Base-by-base conservation (phyloP, 2,797 vertebrate species). In the Cyprinella venusta region DNA sequence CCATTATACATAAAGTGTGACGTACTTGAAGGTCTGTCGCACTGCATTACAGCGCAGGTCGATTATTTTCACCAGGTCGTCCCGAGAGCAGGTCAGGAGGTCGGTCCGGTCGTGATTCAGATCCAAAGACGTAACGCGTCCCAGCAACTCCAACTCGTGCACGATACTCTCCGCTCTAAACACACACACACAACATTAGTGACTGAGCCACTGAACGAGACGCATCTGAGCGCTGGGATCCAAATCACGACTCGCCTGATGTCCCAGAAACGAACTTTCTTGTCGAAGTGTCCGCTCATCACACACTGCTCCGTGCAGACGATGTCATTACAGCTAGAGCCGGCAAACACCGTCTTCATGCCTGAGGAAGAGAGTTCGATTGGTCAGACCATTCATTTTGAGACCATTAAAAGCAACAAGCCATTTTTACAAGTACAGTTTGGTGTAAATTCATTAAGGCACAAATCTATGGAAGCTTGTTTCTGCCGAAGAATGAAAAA, bases 181-280 rank as follows among this genome's bases (percentile, higher is more conserved):
- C 65, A 80, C 74, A 70, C 1, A 15, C 36, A 84, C 26, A 50
- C 10, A 12, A 81, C 3, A 5, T 74, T 36, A 72, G 26, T 8
- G 70, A 52, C 70, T 2, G 45, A 52, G 70, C 26, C 30, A 33
- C 61, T 12, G 59, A 65, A 36, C 8, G 8, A 36, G 16, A 7
- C 5, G 59, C 6, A 6, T 33, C 7, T 6, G 26, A 21, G 70
- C 18, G 4, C 16, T 21, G 42, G 16, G 2, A 21, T 61, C 59
- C 50, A 74, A 54, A 70, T 61, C 19, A 10, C 0, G 5, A 70
- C 89, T 91, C 94, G 97, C 98, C 98, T 96, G 91, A 99, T 99
- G 89, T 99, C 98, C 98, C 98, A 99, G 93, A 98, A 98, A 15
- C 98, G 96, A 63, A 99, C 95, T 88, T 99, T 99, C 96, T 99